Evolutionary conservation across 2,113 vertebrate species (phyloP).

Genomic region (Urocolius indicus): DNA sequence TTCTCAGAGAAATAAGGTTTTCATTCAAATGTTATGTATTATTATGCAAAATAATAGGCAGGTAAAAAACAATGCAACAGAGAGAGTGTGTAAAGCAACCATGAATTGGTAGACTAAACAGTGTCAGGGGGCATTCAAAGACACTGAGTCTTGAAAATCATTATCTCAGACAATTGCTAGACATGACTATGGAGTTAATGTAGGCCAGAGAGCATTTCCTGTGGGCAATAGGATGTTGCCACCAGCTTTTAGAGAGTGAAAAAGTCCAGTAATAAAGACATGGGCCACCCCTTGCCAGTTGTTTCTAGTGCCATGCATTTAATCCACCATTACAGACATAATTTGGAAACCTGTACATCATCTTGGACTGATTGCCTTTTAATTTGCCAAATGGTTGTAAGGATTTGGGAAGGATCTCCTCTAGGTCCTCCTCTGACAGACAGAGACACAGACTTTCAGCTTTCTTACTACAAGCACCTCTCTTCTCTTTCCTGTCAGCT

Average conservation of each 20-base stretch:
- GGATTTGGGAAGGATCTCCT: not conserved
- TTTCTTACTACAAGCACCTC: accelerated
- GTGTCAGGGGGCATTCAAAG: not conserved
- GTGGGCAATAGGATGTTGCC: not conserved
- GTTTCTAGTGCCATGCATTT: not conserved
- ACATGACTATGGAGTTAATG: not conserved
- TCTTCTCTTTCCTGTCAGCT: not conserved
- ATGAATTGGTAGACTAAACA: not conserved
- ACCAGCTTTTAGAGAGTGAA: not conserved
- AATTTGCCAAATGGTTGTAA: not conserved
- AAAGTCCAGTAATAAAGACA: not conserved
- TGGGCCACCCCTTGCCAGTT: not conserved
- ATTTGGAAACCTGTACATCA: not conserved
- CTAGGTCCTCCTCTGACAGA: not conserved
- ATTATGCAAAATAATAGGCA: not conserved
- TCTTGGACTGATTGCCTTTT: not conserved
- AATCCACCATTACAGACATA: not conserved
- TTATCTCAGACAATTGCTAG: not conserved
- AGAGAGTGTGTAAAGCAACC: not conserved
- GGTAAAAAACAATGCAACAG: not conserved
- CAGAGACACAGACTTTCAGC: not conserved
- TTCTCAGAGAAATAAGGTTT: not conserved
- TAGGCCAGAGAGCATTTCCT: not conserved
- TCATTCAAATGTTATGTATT: not conserved
- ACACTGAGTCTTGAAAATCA: not conserved